Percentiles rank a stretch among this genome's conserved stretches.
Evolutionary conservation across 92 coral and sea anemone species (phyloP).

Genomic region (Epizoanthus rinbou): DNA sequence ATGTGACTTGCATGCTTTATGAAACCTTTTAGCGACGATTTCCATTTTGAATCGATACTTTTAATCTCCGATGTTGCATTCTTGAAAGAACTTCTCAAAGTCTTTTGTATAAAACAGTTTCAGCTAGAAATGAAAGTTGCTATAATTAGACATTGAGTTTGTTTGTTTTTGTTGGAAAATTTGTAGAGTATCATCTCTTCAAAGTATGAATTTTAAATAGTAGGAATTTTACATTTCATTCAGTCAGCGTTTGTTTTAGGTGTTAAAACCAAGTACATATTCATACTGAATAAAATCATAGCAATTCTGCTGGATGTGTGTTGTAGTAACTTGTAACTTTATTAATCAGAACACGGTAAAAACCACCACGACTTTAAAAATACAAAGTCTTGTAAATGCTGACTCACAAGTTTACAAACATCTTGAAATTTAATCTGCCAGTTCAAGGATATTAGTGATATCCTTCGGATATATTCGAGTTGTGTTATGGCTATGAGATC

Average conservation of each 20-base stretch:
- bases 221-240: neutral
- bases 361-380: too few relatives aligned
- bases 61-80: neutral
- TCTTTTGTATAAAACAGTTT: neutral
- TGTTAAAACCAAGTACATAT: neutral
- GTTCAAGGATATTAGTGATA: too few relatives aligned
- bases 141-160: neutral
- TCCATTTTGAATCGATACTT: neutral
- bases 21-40: neutral
- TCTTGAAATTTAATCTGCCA: too few relatives aligned
- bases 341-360: too few relatives aligned
- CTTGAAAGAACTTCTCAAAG: neutral
- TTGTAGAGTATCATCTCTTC: neutral
- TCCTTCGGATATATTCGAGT: too few relatives aligned
- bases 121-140: neutral
- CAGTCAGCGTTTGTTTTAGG: neutral
- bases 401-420: too few relatives aligned
- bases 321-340: too few relatives aligned
- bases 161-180: conserved; percentile 6
- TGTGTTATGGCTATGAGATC: too few relatives aligned
- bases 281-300: too few relatives aligned
- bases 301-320: too few relatives aligned
- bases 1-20: neutral
- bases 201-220: neutral
- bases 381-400: too few relatives aligned